phyloP scores from a whole-genome alignment of 2,797 vertebrate genomes.

The Menidia menidia region DNA sequence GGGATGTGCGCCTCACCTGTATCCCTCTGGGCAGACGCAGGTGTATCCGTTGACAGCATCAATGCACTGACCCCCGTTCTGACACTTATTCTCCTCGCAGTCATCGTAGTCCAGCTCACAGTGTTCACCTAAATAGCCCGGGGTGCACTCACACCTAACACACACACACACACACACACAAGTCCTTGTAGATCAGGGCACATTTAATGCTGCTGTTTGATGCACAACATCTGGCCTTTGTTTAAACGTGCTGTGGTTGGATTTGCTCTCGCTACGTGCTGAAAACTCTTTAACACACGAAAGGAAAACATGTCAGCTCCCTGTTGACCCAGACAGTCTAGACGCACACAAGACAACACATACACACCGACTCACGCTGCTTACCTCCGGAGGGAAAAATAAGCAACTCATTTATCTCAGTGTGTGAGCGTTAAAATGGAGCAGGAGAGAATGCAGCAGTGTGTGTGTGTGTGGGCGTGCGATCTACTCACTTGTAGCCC shows the following conservation, averaged over 20 bases:
- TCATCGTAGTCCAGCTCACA: slow-evolving; percentile 94
- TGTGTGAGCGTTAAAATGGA: slow-evolving; percentile 24
- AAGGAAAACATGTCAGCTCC: slow-evolving; percentile 12
- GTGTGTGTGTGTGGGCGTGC: slow-evolving; percentile 17
- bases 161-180: slow-evolving; percentile 20
- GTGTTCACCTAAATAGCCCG: slow-evolving; percentile 93
- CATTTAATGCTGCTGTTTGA: not conserved
- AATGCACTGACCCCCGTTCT: slow-evolving; percentile 92
- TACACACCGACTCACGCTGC: slow-evolving; percentile 2
- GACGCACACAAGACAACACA: slow-evolving; percentile 3
- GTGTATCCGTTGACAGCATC: slow-evolving; percentile 96
- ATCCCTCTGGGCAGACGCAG: slow-evolving; percentile 92
- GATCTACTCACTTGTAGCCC: slow-evolving; percentile 92
- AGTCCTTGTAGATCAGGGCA: not conserved
- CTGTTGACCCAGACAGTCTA: slow-evolving; percentile 7
- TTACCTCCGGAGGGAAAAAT: slow-evolving; percentile 25
- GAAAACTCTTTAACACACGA: not conserved
- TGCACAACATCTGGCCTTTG: not conserved
- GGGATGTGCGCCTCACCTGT: slow-evolving; percentile 83
- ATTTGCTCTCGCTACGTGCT: slow-evolving; percentile 4
- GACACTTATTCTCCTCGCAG: slow-evolving; percentile 96
- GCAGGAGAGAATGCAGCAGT: too few species aligned
- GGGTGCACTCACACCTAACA: slow-evolving; percentile 93
- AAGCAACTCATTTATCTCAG: slow-evolving; percentile 38
- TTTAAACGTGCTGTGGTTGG: not conserved